phyloP scores from a whole-genome alignment of 2,888 invertebrate species.

The Tridacna crocea region DNA sequence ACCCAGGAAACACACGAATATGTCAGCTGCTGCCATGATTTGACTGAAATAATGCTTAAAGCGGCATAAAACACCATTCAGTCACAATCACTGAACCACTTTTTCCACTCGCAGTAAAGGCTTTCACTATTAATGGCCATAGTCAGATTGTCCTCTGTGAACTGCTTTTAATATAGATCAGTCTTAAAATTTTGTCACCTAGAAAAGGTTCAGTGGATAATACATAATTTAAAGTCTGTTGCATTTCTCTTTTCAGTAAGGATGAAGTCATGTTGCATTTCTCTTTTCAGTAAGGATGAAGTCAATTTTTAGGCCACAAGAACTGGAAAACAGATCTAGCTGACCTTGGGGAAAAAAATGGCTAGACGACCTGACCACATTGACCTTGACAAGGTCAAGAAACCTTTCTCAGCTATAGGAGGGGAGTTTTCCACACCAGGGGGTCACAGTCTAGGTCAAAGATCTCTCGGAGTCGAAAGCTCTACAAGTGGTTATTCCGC shows the following conservation, averaged over 20 bases:
- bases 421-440: conserved; percentile 63
- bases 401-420: conserved; percentile 33
- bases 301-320: neutral
- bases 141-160: too few relatives aligned
- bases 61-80: too few relatives aligned
- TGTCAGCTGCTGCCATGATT: too few relatives aligned
- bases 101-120: too few relatives aligned
- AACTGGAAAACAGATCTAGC: neutral
- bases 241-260: neutral
- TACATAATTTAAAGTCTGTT: neutral
- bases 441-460: conserved; percentile 68
- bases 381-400: conserved; percentile 40
- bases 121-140: too few relatives aligned
- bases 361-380: conserved; percentile 49
- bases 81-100: too few relatives aligned
- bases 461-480: conserved; percentile 70
- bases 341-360: conserved; percentile 22
- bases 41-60: too few relatives aligned
- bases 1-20: too few relatives aligned
- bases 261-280: neutral
- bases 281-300: neutral
- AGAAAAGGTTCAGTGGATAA: too few relatives aligned
- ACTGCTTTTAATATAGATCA: too few relatives aligned
- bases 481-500: conserved; percentile 75
- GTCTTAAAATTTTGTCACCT: too few relatives aligned